Conservation (phyloP, 2,797 vertebrate species). For the Molossus alvarezi region DNA sequence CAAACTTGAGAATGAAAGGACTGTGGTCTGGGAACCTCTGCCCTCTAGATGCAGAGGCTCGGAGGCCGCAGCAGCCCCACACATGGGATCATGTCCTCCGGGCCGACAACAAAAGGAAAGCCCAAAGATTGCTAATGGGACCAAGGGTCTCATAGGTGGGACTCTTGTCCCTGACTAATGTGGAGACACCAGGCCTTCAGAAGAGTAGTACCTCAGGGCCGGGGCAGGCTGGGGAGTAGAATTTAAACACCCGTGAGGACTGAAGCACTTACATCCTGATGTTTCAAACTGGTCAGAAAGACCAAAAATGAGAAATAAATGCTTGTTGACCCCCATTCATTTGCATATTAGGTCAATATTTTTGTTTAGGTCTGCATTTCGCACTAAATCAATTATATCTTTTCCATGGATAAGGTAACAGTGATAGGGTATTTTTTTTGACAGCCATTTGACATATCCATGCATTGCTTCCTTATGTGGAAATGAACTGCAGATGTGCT, state of each 20-base stretch:
- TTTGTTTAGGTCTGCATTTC: slow-evolving; percentile 78
- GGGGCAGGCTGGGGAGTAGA: not conserved
- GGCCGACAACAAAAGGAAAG: not conserved
- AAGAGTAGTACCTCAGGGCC: not conserved
- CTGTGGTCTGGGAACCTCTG: not conserved
- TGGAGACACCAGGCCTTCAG: not conserved
- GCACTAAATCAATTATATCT: slow-evolving; percentile 15
- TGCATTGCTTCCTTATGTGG: slow-evolving; percentile 70
- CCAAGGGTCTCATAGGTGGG: not conserved
- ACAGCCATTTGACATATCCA: slow-evolving; percentile 72
- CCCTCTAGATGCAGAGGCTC: not conserved
- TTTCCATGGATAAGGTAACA: slow-evolving; percentile 63
- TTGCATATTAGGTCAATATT: slow-evolving; percentile 9
- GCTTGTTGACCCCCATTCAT: not conserved
- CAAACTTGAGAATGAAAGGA: not conserved
- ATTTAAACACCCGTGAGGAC: not conserved
- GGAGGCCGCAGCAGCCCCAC: not conserved
- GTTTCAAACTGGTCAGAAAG: slow-evolving; percentile 3
- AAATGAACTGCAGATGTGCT: slow-evolving; percentile 84
- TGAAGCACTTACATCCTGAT: not conserved
- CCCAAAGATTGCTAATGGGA: rapidly evolving
- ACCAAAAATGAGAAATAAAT: not conserved
- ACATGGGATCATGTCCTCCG: rapidly evolving
- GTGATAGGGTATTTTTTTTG: slow-evolving; percentile 71
- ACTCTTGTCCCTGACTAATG: not conserved